Evolutionary conservation across 1,140 invertebrate species (phyloP).

Genomic region (Pomacea maculata): DNA sequence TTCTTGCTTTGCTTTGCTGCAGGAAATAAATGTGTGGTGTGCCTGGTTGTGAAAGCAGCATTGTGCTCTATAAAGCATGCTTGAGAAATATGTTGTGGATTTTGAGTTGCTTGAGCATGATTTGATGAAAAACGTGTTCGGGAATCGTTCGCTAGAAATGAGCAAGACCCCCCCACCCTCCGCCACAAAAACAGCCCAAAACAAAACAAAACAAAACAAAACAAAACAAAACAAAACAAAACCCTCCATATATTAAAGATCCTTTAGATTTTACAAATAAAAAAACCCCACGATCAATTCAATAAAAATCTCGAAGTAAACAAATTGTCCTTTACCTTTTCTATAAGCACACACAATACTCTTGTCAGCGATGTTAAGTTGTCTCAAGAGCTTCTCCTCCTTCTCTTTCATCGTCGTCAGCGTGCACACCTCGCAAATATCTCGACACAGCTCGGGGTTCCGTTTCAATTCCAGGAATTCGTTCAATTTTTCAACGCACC

Average conservation of each 20-base stretch:
- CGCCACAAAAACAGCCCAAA: too few relatives aligned
- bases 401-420: conserved; percentile 5
- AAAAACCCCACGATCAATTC: neutral
- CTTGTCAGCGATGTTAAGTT: neutral
- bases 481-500: conserved; percentile 3
- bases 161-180: neutral
- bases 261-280: neutral
- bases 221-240: neutral
- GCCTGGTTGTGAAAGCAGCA: too few relatives aligned
- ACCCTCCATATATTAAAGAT: conserved; percentile 12
- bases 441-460: conserved; percentile 4
- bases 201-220: neutral
- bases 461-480: neutral
- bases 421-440: conserved; percentile 4
- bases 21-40: too few relatives aligned
- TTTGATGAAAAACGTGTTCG: neutral
- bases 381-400: neutral
- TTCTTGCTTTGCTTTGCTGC: too few relatives aligned
- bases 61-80: too few relatives aligned
- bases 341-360: neutral
- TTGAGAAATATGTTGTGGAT: neutral
- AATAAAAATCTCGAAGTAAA: neutral
- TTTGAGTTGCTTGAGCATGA: neutral
- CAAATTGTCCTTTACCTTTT: neutral
- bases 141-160: neutral